These are phyloP conservation scores for Tiphia femorata DNA, from an alignment of 2,888 invertebrate species.

Conservation along the genomic window DNA sequence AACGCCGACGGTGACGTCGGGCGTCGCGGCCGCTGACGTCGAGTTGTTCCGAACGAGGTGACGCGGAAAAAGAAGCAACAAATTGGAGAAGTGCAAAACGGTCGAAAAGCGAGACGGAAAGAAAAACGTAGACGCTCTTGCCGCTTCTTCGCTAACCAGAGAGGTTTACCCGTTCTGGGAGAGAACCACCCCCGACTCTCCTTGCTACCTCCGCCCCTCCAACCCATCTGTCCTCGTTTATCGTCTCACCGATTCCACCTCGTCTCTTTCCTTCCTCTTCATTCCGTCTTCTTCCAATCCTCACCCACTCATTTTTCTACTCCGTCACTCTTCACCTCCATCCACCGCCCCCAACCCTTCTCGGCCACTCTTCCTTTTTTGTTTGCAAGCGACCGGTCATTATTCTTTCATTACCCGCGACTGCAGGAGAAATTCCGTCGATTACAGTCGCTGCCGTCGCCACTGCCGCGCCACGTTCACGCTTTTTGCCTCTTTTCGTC, in stretches of 20 bases:
- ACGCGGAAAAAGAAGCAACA: background rate
- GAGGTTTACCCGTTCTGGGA: background rate
- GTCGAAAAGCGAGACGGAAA: too few relatives aligned
- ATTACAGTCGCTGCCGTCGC: background rate
- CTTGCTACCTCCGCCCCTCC: too few relatives aligned
- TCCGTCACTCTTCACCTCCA: background rate
- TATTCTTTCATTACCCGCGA: slow-evolving; percentile 33
- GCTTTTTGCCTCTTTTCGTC: background rate
- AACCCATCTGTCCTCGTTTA: slow-evolving; percentile 1
- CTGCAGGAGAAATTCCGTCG: slow-evolving; percentile 6
- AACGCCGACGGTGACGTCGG: too few relatives aligned
- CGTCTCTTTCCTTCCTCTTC: too few relatives aligned
- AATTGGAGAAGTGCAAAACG: background rate
- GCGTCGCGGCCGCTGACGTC: background rate
- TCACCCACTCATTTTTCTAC: background rate
- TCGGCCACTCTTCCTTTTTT: slow-evolving; percentile 1
- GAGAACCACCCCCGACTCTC: too few relatives aligned
- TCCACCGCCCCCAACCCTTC: background rate
- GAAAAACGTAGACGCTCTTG: background rate
- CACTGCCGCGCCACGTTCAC: background rate
- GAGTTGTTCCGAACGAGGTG: background rate
- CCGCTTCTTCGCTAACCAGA: background rate
- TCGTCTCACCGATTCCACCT: too few relatives aligned
- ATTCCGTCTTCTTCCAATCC: slow-evolving; percentile 2
- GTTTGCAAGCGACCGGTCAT: slow-evolving; percentile 20